phyloP scores from a whole-genome alignment of 2,888 invertebrate genomes.

The Dasysyrphus albostriatus region DNA sequence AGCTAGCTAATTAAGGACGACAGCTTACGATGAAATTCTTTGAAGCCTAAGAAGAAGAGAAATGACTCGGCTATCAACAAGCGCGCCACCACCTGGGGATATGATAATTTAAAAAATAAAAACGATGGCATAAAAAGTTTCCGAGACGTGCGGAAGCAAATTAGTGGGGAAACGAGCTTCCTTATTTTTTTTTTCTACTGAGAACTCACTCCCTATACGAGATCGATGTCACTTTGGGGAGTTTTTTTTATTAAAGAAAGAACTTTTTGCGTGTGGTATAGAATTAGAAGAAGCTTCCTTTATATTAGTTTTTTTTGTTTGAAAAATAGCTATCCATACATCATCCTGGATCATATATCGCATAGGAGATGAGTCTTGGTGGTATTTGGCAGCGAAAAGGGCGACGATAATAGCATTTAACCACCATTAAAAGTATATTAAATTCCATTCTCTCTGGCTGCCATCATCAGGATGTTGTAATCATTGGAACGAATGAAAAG shows the following conservation, averaged over 20 bases:
- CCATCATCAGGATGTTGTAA: conserved; percentile 36
- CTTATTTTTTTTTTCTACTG: conserved; percentile 6
- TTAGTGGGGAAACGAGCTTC: conserved; percentile 16
- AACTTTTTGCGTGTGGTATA: conserved; percentile 15
- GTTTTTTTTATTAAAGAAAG: conserved; percentile 32
- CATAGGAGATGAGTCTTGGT: conserved; percentile 7
- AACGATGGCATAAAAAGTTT: conserved; percentile 13
- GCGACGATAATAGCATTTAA: conserved; percentile 47
- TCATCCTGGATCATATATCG: conserved; percentile 33
- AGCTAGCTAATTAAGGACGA: conserved; percentile 64
- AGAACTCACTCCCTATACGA: conserved; percentile 6
- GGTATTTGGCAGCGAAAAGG: not conserved
- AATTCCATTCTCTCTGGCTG: conserved; percentile 68
- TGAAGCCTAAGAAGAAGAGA: not conserved
- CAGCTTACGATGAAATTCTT: conserved; percentile 35
- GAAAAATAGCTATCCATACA: conserved; percentile 40
- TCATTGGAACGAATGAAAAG: conserved; percentile 33
- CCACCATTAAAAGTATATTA: conserved; percentile 69
- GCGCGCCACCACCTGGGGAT: conserved; percentile 57
- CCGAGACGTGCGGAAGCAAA: conserved; percentile 8
- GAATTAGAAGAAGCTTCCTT: not conserved
- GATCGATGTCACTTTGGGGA: conserved; percentile 56
- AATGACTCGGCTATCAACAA: conserved; percentile 32
- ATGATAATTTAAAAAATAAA: conserved; percentile 10
- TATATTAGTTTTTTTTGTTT: conserved; percentile 27